Evolutionary conservation across 2,797 vertebrate species (phyloP).

Genomic region (Paramormyrops hopkinsi): DNA sequence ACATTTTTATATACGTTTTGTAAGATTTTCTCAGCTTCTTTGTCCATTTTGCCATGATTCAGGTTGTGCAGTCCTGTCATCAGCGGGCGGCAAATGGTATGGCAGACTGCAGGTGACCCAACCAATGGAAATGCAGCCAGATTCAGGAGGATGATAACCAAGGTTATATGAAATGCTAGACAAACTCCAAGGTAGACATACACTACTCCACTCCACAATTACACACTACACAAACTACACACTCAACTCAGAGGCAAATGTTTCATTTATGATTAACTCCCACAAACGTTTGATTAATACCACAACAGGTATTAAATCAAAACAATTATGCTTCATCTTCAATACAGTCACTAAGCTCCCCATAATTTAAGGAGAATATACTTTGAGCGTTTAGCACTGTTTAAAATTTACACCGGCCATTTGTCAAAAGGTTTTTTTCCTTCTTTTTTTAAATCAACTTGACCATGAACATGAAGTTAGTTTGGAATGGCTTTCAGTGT

Average conservation of each 20-base stretch:
- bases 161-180: background rate
- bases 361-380: background rate
- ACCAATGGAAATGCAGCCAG: background rate
- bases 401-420: background rate
- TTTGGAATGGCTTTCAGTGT: background rate
- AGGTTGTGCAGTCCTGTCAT: background rate
- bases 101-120: background rate
- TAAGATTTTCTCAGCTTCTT: slow-evolving; percentile 15
- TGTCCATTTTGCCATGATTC: slow-evolving; percentile 4
- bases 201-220: background rate
- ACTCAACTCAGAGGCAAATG: background rate
- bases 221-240: background rate
- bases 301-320: background rate
- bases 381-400: background rate
- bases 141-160: background rate
- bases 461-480: background rate
- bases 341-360: background rate
- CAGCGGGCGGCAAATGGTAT: background rate
- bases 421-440: background rate
- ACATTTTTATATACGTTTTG: background rate
- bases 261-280: background rate
- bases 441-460: background rate
- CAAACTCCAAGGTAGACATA: background rate
- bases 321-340: background rate
- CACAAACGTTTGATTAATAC: background rate